Evolutionary conservation across 2,797 vertebrate genomes (phyloP).

Genomic region (Tolypeutes matacus): DNA sequence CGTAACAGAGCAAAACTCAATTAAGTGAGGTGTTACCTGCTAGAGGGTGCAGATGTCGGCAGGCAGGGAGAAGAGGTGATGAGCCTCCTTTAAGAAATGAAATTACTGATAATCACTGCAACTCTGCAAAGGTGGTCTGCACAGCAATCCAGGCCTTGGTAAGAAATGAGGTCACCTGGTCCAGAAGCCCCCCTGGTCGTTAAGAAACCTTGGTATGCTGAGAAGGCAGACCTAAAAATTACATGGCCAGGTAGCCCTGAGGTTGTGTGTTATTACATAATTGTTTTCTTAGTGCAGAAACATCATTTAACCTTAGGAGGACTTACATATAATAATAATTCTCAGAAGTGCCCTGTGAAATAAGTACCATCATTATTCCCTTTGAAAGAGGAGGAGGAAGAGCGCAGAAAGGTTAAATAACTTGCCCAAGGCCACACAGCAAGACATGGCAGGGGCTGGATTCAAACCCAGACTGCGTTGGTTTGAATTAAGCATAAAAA

Average conservation of each 20-base stretch:
- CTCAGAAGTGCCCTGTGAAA: neutral
- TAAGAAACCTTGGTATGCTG: neutral
- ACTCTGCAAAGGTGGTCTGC: neutral
- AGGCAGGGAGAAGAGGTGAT: neutral
- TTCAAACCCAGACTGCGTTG: neutral
- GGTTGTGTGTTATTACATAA: no score
- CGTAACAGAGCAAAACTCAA: neutral
- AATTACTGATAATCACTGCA: accelerated
- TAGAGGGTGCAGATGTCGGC: neutral
- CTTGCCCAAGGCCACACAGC: neutral
- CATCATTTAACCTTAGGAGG: neutral
- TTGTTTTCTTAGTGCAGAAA: neutral
- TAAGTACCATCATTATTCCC: neutral
- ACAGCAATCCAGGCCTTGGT: neutral
- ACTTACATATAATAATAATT: neutral
- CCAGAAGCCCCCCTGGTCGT: neutral
- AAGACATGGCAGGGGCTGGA: neutral
- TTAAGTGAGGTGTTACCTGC: neutral
- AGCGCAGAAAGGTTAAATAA: neutral
- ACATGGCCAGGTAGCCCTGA: neutral
- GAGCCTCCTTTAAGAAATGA: neutral
- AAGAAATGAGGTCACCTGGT: neutral
- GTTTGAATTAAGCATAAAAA: neutral
- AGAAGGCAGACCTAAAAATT: neutral
- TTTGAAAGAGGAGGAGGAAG: neutral